A percentile compares a stretch with the other conserved stretches of the same genome.
phyloP scores from a whole-genome alignment of 2,888 invertebrate genomes.

The Hypena proboscidalis region DNA sequence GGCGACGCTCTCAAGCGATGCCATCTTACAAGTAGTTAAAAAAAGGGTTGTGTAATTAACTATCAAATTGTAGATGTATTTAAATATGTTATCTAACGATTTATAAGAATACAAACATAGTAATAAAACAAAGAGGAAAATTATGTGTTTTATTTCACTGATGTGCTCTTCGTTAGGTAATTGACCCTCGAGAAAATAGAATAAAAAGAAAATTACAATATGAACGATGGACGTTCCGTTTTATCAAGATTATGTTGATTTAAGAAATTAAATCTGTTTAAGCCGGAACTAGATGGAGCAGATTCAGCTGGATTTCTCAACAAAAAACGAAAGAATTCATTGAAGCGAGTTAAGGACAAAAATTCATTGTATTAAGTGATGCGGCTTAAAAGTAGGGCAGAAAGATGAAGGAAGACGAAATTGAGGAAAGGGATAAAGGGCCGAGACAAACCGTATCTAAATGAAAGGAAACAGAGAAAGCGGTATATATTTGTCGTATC shows the following conservation, averaged over 20 bases:
- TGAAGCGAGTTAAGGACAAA: conserved; percentile 51
- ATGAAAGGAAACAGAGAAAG: conserved; percentile 61
- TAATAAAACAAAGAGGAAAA: conserved; percentile 57
- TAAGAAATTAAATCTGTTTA: conserved; percentile 44
- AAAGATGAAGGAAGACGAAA: conserved; percentile 63
- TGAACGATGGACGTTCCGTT: not conserved
- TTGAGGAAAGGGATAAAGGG: conserved; percentile 59
- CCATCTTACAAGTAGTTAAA: conserved; percentile 68
- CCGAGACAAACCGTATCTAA: conserved; percentile 60
- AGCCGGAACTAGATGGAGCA: conserved; percentile 43
- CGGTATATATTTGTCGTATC: conserved; percentile 59
- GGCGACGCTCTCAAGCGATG: conserved; percentile 48
- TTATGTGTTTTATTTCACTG: conserved; percentile 38
- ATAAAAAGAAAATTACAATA: conserved; percentile 1
- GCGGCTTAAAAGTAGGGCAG: conserved; percentile 52
- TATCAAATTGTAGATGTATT: conserved; percentile 77
- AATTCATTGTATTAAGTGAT: conserved; percentile 68
- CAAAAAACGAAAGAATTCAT: conserved; percentile 46
- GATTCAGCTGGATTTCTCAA: conserved; percentile 46
- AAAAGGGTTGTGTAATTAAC: conserved; percentile 82
- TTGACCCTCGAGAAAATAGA: too few species aligned
- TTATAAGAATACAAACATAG: conserved; percentile 71
- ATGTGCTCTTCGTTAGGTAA: not conserved
- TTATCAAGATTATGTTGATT: conserved; percentile 31
- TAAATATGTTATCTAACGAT: conserved; percentile 75